Conservation (phyloP, 2,797 vertebrate species). For the Muscicapa striata region DNA sequence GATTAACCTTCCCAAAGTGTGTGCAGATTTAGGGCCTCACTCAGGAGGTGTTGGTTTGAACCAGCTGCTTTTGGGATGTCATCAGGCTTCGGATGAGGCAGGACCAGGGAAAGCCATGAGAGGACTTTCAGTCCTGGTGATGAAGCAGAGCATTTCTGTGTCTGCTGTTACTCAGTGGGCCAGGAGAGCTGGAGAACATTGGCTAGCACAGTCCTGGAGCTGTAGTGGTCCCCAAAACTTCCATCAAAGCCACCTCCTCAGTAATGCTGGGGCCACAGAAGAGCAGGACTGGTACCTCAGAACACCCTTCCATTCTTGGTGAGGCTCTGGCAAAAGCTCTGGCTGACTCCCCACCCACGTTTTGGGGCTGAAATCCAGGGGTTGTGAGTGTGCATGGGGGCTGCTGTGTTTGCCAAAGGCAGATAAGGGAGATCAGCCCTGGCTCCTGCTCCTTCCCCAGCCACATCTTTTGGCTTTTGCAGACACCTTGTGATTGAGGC, state of each 20-base stretch:
- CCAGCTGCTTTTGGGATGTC: background rate
- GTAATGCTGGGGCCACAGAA: fast-evolving
- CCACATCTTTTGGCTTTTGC: background rate
- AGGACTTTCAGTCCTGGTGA: background rate
- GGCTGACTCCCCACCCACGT: background rate
- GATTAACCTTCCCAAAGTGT: background rate
- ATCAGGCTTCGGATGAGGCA: background rate
- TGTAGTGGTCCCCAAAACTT: background rate
- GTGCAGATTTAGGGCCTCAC: background rate
- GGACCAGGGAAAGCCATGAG: background rate
- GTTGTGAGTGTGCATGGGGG: fast-evolving
- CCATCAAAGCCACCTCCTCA: background rate
- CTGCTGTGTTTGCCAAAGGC: background rate
- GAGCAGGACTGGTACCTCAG: fast-evolving
- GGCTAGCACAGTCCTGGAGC: background rate
- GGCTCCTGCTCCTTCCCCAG: background rate
- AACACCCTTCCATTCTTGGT: fast-evolving
- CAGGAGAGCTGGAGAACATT: background rate
- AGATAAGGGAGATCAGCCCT: background rate
- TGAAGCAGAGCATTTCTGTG: fast-evolving
- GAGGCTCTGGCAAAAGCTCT: background rate
- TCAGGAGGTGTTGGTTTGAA: background rate
- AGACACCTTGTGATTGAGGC: background rate
- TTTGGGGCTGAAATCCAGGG: background rate
- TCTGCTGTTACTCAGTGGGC: fast-evolving